Evolutionary conservation across 2,797 vertebrate genomes (phyloP).

Genomic region (Dallia pectoralis): DNA sequence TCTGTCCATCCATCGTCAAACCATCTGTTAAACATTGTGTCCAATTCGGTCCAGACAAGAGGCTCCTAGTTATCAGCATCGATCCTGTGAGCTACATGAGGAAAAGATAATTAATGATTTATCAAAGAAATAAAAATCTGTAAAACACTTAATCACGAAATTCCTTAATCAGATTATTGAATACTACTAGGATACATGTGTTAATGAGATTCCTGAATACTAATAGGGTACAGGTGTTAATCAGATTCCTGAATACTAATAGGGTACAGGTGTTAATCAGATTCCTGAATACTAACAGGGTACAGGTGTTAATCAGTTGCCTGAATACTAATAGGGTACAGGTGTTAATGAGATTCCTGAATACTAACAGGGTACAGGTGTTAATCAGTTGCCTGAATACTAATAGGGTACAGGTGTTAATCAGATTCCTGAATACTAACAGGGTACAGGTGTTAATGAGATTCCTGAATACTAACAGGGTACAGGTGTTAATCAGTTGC

Average conservation of each 20-base stretch:
- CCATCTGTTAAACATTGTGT: slow-evolving; percentile 51
- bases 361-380: not conserved
- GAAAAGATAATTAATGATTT: slow-evolving; percentile 11
- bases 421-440: too few relatives aligned
- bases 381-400: too few relatives aligned
- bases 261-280: not conserved
- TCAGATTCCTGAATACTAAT: too few relatives aligned
- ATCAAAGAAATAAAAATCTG: slow-evolving; percentile 13
- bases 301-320: not conserved
- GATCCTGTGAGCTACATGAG: slow-evolving; percentile 89
- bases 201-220: too few relatives aligned
- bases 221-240: too few relatives aligned
- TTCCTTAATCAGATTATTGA: too few relatives aligned
- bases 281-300: slow-evolving; percentile 4
- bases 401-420: not conserved
- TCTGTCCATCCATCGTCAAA: slow-evolving; percentile 56
- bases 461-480: slow-evolving; percentile 4
- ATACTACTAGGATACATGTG: not conserved
- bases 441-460: not conserved
- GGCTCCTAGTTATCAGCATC: slow-evolving; percentile 87
- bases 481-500: not conserved
- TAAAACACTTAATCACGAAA: too few relatives aligned
- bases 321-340: not conserved
- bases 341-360: too few relatives aligned
- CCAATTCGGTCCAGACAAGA: slow-evolving; percentile 33